Conservation (phyloP, 2,888 invertebrate genomes). For the Sarcophaga subvicina region DNA sequence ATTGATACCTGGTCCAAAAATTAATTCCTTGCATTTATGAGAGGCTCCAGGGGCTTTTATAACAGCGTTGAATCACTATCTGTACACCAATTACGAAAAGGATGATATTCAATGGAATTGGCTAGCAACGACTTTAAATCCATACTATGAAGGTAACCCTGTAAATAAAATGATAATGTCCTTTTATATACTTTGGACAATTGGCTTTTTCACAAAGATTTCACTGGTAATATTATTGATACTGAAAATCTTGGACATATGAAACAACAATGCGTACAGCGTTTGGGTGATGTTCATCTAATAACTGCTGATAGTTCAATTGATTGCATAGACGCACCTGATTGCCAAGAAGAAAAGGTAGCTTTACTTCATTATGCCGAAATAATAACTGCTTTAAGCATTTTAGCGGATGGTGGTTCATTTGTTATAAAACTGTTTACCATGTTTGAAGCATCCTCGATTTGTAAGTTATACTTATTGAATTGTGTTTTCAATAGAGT, state of each 20-base stretch:
- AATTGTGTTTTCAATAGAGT: slow-evolving; percentile 89
- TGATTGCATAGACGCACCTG: slow-evolving; percentile 92
- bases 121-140: slow-evolving; percentile 94
- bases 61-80: slow-evolving; percentile 93
- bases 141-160: slow-evolving; percentile 94
- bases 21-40: slow-evolving; percentile 93
- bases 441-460: slow-evolving; percentile 91
- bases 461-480: slow-evolving; percentile 90
- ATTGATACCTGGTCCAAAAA: slow-evolving; percentile 83
- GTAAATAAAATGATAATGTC: slow-evolving; percentile 86
- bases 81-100: slow-evolving; percentile 84
- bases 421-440: slow-evolving; percentile 96
- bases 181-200: slow-evolving; percentile 89
- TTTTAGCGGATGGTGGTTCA: slow-evolving; percentile 88
- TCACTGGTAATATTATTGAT: slow-evolving; percentile 92
- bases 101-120: slow-evolving; percentile 88
- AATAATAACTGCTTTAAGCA: slow-evolving; percentile 88
- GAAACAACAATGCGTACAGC: slow-evolving; percentile 82
- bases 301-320: slow-evolving; percentile 98
- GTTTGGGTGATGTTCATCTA: slow-evolving; percentile 84
- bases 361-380: slow-evolving; percentile 92
- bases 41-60: slow-evolving; percentile 99
- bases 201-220: slow-evolving; percentile 94
- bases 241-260: slow-evolving; percentile 87
- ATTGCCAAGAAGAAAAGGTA: slow-evolving; percentile 92